Evolutionary conservation across 2,113 vertebrate genomes (phyloP).

Genomic region (Psilopsiagon aurifrons): DNA sequence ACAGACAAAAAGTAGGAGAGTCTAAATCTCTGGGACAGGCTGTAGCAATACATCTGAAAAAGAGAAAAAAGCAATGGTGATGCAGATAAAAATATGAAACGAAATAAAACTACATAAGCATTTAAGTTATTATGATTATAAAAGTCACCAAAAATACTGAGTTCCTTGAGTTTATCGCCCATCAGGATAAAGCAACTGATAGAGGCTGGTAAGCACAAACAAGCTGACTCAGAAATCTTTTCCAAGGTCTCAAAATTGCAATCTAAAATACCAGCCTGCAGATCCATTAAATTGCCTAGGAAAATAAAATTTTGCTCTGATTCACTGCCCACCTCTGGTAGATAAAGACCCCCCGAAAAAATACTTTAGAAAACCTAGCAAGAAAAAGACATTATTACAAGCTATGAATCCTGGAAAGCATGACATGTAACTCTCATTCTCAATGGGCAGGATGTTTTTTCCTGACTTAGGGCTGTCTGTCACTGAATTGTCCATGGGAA

Average conservation of each 20-base stretch:
- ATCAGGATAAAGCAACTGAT: background rate
- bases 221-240: constrained; percentile 26
- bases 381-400: background rate
- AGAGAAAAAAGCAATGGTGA: background rate
- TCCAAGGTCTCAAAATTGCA: background rate
- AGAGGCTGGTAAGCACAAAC: background rate
- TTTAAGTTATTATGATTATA: background rate
- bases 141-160: background rate
- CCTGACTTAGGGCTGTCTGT: background rate
- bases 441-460: background rate
- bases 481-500: background rate
- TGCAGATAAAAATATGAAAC: background rate
- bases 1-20: background rate
- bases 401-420: background rate
- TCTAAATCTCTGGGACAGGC: background rate
- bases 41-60: background rate
- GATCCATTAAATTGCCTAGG: background rate
- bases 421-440: background rate
- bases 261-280: background rate
- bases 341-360: background rate
- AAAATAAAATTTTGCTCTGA: constrained; percentile 13
- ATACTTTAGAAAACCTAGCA: background rate
- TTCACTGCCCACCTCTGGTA: background rate
- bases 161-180: background rate
- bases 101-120: background rate